These are phyloP conservation scores for Drosophila leontia DNA, from an alignment of 1,140 invertebrate species.

Conservation along the genomic window DNA sequence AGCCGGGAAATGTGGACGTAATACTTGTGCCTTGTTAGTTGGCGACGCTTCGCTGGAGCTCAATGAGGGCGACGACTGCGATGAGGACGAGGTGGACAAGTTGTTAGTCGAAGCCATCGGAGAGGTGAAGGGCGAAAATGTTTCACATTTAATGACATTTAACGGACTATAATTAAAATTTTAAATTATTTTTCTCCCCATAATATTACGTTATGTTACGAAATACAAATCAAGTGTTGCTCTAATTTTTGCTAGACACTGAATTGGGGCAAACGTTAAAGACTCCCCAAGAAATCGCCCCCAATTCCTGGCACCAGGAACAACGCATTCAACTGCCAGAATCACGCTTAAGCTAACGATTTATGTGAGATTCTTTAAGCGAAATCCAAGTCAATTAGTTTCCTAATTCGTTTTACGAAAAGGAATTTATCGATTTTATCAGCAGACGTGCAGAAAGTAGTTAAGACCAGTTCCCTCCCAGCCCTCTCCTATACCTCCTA, in stretches of 20 bases:
- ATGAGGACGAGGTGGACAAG: background rate
- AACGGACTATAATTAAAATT: constrained; percentile 79
- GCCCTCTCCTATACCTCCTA: constrained; percentile 18
- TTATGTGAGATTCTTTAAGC: constrained; percentile 83
- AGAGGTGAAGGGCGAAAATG: constrained; percentile 29
- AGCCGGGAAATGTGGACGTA: constrained; percentile 62
- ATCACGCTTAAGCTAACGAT: constrained; percentile 81
- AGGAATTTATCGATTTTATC: constrained; percentile 83
- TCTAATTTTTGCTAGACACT: constrained; percentile 39
- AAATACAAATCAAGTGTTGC: constrained; percentile 29
- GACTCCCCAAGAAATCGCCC: background rate
- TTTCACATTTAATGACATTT: constrained; percentile 78
- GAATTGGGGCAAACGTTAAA: constrained; percentile 35
- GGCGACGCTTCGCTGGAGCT: constrained; percentile 64
- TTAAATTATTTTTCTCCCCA: constrained; percentile 27
- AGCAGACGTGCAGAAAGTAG: constrained; percentile 82
- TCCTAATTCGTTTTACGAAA: constrained; percentile 83
- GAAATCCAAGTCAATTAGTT: constrained; percentile 83
- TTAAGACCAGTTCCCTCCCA: constrained; percentile 70
- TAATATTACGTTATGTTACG: background rate
- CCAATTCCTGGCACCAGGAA: constrained; percentile 7
- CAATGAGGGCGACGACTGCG: constrained; percentile 54
- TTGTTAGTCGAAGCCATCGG: constrained; percentile 1
- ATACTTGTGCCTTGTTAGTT: constrained; percentile 81
- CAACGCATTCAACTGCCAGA: constrained; percentile 57